Evolutionary conservation across 1,140 invertebrate species (phyloP), one percentile per base, ranked within the genome.

Genomic region (Hyposmocoma kahamanoa): DNA sequence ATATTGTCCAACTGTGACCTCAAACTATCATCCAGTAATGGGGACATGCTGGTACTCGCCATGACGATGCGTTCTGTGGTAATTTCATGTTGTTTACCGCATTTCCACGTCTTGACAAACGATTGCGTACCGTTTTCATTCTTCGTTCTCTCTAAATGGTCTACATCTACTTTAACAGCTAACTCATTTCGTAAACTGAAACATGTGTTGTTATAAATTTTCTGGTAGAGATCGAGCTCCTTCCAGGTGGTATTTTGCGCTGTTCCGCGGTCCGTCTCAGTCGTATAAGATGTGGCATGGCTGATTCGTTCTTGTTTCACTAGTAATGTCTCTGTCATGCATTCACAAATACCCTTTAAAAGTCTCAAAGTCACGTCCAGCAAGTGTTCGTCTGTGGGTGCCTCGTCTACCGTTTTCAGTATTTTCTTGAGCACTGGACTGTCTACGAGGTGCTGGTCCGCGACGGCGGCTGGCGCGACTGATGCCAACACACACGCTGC

Each of bases 181-280:
- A 59, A 15, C 18, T 62, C 52, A 28, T 59, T 30, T 43, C 42
- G 59, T 38, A 81, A 47, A 43, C 73, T 53, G 17, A 63, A 47
- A 50, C 80, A 84, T 3, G 74, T 79, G 21, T 59, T 68, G 17
- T 72, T 71, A 44, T 72, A 80, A 24, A 81, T 68, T 24, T 67
- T 67, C 34, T 50, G 62, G 36, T 75, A 77, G 20, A 72, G 18
- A 39, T 69, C 53, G 1, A 64, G 15, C n/a, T 62, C 59, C 51
- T 68, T 53, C 5, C 19, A 32, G 18, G 52, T 47, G 5, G 22
- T n/a, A 42, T 45, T 28, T 32, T 39, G 17, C 15, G 19, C 19
- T 0, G 28, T 15, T 2, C 51, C 34, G 19, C 9, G 19, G 9
- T 19, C 8, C 13, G 13, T 38, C 34, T 10, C 9, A 3, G 34